Conservation (phyloP, 2,888 invertebrate species). For the Congeria kusceri region DNA sequence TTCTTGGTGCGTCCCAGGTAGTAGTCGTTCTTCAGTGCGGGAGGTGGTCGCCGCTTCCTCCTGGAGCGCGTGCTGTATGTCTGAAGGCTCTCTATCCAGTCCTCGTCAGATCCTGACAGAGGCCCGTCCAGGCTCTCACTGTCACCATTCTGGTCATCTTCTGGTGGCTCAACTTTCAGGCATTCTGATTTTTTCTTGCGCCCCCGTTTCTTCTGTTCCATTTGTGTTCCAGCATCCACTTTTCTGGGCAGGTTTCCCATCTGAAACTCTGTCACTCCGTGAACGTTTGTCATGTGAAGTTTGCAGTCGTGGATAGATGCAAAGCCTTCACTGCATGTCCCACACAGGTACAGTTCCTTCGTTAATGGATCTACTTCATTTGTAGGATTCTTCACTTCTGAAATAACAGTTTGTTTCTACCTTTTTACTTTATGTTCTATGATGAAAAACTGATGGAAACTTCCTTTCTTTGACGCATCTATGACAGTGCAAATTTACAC, state of each 20-base stretch:
- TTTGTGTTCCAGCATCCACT: conserved; percentile 81
- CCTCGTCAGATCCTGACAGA: conserved; percentile 70
- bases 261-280: conserved; percentile 63
- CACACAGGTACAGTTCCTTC: conserved; percentile 84
- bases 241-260: conserved; percentile 16
- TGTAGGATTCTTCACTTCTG: conserved; percentile 1
- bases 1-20: conserved; percentile 70
- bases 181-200: conserved; percentile 63
- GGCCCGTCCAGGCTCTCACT: conserved; percentile 33
- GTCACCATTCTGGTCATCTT: conserved; percentile 63
- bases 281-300: conserved; percentile 82
- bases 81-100: conserved; percentile 67
- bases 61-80: conserved; percentile 63
- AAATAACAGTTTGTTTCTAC: no score
- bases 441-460: no score
- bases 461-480: no score
- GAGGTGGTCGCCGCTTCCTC: conserved; percentile 74
- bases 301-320: conserved; percentile 83
- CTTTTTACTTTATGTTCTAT: no score
- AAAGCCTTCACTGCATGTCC: conserved; percentile 84
- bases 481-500: no score
- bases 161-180: conserved; percentile 30
- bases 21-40: conserved; percentile 76
- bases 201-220: conserved; percentile 67
- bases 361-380: conserved; percentile 41